Evolutionary conservation across 2,888 invertebrate genomes (phyloP), one percentile per base, ranked within the genome.

Genomic region (Sylvicola cinctus): DNA sequence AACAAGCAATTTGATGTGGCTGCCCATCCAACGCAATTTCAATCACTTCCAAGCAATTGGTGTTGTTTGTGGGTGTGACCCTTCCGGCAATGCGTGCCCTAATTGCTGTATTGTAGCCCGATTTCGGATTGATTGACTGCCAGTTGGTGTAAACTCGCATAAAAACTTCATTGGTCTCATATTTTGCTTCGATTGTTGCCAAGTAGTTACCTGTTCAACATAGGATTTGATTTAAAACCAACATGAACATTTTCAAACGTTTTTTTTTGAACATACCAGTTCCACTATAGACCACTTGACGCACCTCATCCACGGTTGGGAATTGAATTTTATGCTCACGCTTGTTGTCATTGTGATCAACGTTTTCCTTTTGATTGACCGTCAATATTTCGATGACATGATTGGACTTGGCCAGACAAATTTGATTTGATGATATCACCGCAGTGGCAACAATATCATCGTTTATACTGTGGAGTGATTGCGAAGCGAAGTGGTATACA

Each of bases 71-170:
- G 1, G 77, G 77, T 10, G 77, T 78, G 1, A 76, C 76, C 45
- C 74, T 60, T 2, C 77, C 78, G 3, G 79, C 78, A 37, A 79
- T 77, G 34, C 79, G 58, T 13, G 74, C 74, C 37, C 72, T 57
- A 64, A 73, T 68, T 1, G 68, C 62, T 36, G 35, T 36, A 16
- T 34, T 34, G 28, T 36, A 38, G 14, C 35, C 32, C 16, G 36
- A 35, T 3, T 55, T 52, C 8, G 49, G 50, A 11, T 51, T 64
- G 23, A 63, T 59, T 35, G 63, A 59, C 48, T 74, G 70, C 72
- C 80, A 80, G 48, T 79, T 76, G 3, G 77, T 68, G 49, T 81
- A 81, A 16, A 78, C 66, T 36, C 79, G 61, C n/a, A 70, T 66
- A 43, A 72, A 74, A n/a, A 28, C 28, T 43, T 60, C 53, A 12